Evolutionary conservation across 1,140 invertebrate genomes (phyloP), one percentile per base, ranked within the genome.

Genomic region (Apis mellifera): DNA sequence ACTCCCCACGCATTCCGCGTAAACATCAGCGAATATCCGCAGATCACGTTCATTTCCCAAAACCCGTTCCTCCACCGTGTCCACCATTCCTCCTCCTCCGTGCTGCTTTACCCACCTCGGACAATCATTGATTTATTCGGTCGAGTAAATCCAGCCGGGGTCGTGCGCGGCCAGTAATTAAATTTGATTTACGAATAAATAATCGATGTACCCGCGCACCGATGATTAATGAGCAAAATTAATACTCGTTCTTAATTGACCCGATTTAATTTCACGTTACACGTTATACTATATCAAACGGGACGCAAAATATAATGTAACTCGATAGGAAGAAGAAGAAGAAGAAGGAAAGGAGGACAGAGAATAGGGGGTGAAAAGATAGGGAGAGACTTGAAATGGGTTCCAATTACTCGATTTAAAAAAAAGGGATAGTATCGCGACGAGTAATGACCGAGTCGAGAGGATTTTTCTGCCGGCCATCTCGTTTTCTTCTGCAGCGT

Each of bases 121-220:
- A 57, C 62, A 76, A 68, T 76, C 79, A 55, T 59, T 82, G 79
- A 82, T 82, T 82, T 82, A 76, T 82, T 68, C 74, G 42, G 42
- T 12, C 62, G 73, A 52, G 73, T 59, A 68, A 76, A 59, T 57
- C 79, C 23, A n/a, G 32, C 8, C 26, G 26, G 60, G 70, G 32
- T 73, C 66, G 71, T 42, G 32, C 19, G 26, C 15, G 62, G 32
- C 42, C 55, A 55, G 72, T 68, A 82, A 82, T 82, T 82, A 82
- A 82, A 82, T 82, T 60, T 82, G 72, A 82, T 82, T 82, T 82
- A 82, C 79, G 79, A 76, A 82, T 82, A 82, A 82, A 82, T 82
- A 82, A 82, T 82, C 73, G 79, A 76, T 59, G 72, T 65, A 50
- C 64, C 55, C 79, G 48, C 57, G 32, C 42, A 21, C 21, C 62